Conservation (phyloP, 2,888 invertebrate genomes). For the Orgyia antiqua region DNA sequence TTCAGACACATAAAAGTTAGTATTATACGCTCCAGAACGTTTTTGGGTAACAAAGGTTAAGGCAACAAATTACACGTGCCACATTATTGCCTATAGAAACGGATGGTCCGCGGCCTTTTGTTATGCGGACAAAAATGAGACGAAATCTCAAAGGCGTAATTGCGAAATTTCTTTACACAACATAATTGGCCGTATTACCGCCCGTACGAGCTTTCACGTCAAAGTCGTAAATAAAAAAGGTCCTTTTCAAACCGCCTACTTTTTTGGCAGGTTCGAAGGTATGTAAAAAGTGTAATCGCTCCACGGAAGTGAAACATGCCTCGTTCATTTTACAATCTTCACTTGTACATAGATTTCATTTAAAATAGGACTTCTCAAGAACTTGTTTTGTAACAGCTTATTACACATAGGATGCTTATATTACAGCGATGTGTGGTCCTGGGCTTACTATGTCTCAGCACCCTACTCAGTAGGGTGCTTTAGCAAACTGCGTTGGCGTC, state of each 20-base stretch:
- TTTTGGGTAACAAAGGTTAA: constrained; percentile 43
- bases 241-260: constrained; percentile 41
- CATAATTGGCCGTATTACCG: constrained; percentile 46
- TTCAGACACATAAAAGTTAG: constrained; percentile 39
- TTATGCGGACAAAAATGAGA: constrained; percentile 37
- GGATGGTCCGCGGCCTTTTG: constrained; percentile 29
- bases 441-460: too few relatives aligned
- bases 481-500: too few relatives aligned
- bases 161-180: constrained; percentile 49
- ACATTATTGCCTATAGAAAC: constrained; percentile 33
- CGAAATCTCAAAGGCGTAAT: constrained; percentile 41
- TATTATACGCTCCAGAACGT: constrained; percentile 37
- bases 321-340: constrained; percentile 21
- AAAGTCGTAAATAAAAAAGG: constrained; percentile 54
- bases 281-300: constrained; percentile 36
- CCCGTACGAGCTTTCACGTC: constrained; percentile 44
- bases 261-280: constrained; percentile 42
- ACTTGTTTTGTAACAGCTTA: too few relatives aligned
- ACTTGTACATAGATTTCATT: too few relatives aligned
- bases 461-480: too few relatives aligned
- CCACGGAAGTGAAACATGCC: constrained; percentile 23
- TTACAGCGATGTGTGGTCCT: too few relatives aligned
- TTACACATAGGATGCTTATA: too few relatives aligned
- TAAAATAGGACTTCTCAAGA: too few relatives aligned
- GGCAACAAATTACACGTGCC: constrained; percentile 47